phyloP scores from a whole-genome alignment of 2,888 invertebrate genomes.

The Tachina lurida region DNA sequence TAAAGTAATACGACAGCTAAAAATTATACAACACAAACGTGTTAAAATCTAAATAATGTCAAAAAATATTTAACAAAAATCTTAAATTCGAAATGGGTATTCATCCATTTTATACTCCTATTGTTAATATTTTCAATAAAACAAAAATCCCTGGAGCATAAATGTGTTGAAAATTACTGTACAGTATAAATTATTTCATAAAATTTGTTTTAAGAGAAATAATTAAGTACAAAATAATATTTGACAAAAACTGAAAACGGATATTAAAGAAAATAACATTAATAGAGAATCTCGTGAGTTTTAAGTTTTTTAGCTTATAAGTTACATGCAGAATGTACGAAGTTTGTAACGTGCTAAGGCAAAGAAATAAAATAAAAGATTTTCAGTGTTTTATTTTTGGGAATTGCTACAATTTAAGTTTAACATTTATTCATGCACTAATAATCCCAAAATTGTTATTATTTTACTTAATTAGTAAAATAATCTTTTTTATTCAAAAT shows the following conservation, averaged over 20 bases:
- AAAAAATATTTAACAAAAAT: conserved; percentile 63
- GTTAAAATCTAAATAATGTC: conserved; percentile 80
- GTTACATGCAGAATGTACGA: too few species aligned
- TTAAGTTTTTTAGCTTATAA: too few species aligned
- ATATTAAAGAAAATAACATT: background rate
- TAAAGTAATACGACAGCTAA: conserved; percentile 38
- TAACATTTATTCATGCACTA: too few species aligned
- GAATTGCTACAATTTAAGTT: too few species aligned
- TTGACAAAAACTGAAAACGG: background rate
- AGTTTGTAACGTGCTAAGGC: too few species aligned
- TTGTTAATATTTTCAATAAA: background rate
- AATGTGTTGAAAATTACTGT: conserved; percentile 58
- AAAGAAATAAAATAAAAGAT: too few species aligned
- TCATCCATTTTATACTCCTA: background rate
- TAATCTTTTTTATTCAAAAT: too few species aligned
- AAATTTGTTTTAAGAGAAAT: conserved; percentile 1
- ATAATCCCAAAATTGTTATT: too few species aligned
- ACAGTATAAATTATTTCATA: conserved; percentile 59
- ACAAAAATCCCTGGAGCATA: conserved; percentile 52
- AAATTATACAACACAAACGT: conserved; percentile 64
- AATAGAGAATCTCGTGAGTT: background rate
- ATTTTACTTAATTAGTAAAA: too few species aligned
- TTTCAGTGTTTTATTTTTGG: too few species aligned
- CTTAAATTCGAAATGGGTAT: conserved; percentile 33
- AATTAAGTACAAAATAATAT: background rate